A percentile compares a stretch with the other conserved stretches of the same genome.
phyloP scores from a whole-genome alignment of 2,113 vertebrate species.

The Sinocyclocheilus rhinocerous region DNA sequence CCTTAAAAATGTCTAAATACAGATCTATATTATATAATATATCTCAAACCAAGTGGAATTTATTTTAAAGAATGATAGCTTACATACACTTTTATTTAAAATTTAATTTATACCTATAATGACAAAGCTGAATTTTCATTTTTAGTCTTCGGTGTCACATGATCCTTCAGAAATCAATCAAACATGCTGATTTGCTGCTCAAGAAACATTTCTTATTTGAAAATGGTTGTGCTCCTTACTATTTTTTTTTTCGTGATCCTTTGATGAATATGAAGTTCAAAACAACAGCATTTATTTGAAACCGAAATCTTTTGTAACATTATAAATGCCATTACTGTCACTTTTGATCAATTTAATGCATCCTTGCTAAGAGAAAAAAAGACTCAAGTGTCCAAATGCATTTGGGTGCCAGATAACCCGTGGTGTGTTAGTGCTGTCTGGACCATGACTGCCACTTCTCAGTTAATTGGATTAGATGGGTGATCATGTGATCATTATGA shows the following conservation, averaged over 20 bases:
- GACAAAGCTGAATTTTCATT: not conserved
- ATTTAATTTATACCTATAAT: not conserved
- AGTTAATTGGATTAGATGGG: not conserved
- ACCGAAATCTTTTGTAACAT: not conserved
- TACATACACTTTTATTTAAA: not conserved
- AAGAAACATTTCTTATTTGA: not conserved
- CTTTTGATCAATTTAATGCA: not conserved
- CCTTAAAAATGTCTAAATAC: not conserved
- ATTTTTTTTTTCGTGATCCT: not conserved
- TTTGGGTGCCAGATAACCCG: not conserved
- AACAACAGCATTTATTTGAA: not conserved
- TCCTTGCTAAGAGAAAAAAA: not conserved
- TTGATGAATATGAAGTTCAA: not conserved
- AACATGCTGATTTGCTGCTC: not conserved
- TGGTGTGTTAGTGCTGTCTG: not conserved
- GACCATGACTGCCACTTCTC: not conserved
- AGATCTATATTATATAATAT: not conserved
- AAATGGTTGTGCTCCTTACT: not conserved
- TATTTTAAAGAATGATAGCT: not conserved
- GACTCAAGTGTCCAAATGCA: not conserved
- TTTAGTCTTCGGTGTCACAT: not conserved
- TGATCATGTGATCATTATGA: not conserved
- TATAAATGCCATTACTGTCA: not conserved
- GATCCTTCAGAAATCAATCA: not conserved
- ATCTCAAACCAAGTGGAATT: not conserved